A percentile compares a stretch with the other conserved stretches of the same genome.
Conservation (phyloP, 2,888 invertebrate species). For the Athrips mouffetella region DNA sequence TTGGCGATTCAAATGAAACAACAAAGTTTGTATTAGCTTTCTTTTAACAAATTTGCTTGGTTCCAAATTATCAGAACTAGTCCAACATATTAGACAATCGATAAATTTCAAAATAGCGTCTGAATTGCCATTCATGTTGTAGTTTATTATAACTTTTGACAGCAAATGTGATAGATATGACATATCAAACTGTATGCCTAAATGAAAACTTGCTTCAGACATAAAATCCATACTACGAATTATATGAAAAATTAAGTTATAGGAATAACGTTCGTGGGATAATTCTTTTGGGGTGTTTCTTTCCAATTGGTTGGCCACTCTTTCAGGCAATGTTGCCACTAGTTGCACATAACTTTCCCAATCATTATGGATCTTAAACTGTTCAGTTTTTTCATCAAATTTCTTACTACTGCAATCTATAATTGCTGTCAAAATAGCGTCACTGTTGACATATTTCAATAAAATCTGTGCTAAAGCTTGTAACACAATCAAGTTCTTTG, state of each 20-base stretch:
- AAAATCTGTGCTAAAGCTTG: conserved; percentile 60
- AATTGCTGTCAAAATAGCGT: conserved; percentile 75
- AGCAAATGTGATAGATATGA: conserved; percentile 76
- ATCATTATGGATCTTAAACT: conserved; percentile 34
- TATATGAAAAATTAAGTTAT: conserved; percentile 79
- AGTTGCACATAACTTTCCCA: conserved; percentile 80
- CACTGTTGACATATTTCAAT: conserved; percentile 73
- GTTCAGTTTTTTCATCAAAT: conserved; percentile 27
- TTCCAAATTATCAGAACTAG: conserved; percentile 42
- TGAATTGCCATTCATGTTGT: conserved; percentile 64
- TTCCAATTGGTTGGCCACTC: conserved; percentile 83
- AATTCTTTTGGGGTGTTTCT: conserved; percentile 78
- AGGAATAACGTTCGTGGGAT: conserved; percentile 75
- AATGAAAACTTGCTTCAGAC: conserved; percentile 50
- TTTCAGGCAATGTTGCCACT: conserved; percentile 82
- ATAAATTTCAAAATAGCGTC: conserved; percentile 72
- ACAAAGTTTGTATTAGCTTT: conserved; percentile 67
- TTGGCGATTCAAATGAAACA: conserved; percentile 75
- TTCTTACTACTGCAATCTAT: conserved; percentile 48
- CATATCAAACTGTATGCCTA: conserved; percentile 49
- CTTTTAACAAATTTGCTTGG: conserved; percentile 53
- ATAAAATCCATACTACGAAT: conserved; percentile 80
- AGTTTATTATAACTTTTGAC: conserved; percentile 80
- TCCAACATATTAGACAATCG: conserved; percentile 76
- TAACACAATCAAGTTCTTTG: conserved; percentile 42